Percentiles rank a stretch among this genome's conserved stretches.
Conservation (phyloP, 2,888 invertebrate species). For the Ferrisia virgata region DNA sequence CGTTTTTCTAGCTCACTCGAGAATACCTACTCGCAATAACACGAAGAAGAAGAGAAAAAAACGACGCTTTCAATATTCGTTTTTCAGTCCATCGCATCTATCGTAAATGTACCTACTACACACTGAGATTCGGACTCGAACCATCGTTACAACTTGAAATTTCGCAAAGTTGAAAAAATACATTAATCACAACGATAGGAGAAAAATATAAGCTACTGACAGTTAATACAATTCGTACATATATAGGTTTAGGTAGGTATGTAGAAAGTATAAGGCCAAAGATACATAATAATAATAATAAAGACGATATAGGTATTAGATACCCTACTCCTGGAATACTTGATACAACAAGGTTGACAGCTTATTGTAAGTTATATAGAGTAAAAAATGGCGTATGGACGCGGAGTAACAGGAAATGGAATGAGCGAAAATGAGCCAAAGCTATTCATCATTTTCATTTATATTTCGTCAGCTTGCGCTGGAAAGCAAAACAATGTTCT, state of each 20-base stretch:
- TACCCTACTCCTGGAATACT: conserved; percentile 11
- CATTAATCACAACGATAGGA: conserved; percentile 5
- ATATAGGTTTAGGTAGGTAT: too few relatives aligned
- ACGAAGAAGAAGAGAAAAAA: not conserved
- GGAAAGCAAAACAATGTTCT: conserved; percentile 30
- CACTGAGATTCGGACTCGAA: not conserved
- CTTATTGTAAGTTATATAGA: conserved; percentile 18
- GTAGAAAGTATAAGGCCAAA: not conserved
- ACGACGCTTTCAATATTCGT: not conserved
- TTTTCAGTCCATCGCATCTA: not conserved
- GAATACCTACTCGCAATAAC: not conserved
- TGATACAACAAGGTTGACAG: conserved; percentile 17
- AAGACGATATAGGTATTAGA: conserved; percentile 27
- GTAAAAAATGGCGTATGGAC: conserved; percentile 27
- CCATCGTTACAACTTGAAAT: not conserved
- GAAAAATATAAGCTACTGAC: conserved; percentile 27
- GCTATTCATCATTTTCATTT: conserved; percentile 30
- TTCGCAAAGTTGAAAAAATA: not conserved
- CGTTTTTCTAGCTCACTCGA: not conserved
- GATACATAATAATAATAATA: conserved; percentile 16
- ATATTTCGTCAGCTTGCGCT: conserved; percentile 5
- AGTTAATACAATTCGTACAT: conserved; percentile 22
- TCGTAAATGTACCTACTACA: not conserved
- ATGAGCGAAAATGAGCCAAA: conserved; percentile 24
- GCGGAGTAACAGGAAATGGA: not conserved